Evolutionary conservation across 2,797 vertebrate species (phyloP), one percentile per base, ranked within the genome.

Genomic region (Mormyrops attenuatus): DNA sequence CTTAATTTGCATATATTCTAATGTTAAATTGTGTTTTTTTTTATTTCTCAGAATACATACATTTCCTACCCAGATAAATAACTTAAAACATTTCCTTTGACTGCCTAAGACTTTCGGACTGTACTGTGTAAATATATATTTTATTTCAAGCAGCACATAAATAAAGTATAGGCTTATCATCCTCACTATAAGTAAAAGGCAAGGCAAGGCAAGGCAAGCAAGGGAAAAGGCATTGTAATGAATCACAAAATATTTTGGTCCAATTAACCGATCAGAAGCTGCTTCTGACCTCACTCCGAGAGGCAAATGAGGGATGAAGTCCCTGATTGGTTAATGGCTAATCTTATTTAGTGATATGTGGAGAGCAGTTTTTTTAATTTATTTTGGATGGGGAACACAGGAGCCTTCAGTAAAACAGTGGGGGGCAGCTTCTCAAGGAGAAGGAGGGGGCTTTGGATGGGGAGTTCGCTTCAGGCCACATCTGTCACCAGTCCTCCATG

Each of bases 371-470:
- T 92, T 93, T 92, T 92, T 91, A n/a, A 22, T 90, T 92, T 93
- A 94, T 93, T 92, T 93, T 94, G 94, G 94, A 93, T 91, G 91
- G 92, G 93, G 93, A 94, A 94, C 94, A 93, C 94, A 94, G 95
- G 93, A 93, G 93, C 20, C 91, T 80, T 90, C 92, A 92, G 93
- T 94, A 93, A 94, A 95, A 85, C 88, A 84, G 89, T 47, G 44
- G 55, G 82, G 44, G 47, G n/a, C 13, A 26, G 17, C 44, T 55
- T 87, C 34, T 53, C 3, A 91, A 92, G 93, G 93, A 93, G 93
- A 91, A 52, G 93, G 93, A 92, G 60, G 93, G 91, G 88, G 22
- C 22, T 1, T 30, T 3, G 60, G 7, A 92, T 91, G 92, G 92
- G 93, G 87, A 93, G 92, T 93, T 93, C 92, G 92, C 93, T 91